These are phyloP conservation scores for Brachyptera risi DNA, from an alignment of 2,888 invertebrate species.

Conservation along the genomic window DNA sequence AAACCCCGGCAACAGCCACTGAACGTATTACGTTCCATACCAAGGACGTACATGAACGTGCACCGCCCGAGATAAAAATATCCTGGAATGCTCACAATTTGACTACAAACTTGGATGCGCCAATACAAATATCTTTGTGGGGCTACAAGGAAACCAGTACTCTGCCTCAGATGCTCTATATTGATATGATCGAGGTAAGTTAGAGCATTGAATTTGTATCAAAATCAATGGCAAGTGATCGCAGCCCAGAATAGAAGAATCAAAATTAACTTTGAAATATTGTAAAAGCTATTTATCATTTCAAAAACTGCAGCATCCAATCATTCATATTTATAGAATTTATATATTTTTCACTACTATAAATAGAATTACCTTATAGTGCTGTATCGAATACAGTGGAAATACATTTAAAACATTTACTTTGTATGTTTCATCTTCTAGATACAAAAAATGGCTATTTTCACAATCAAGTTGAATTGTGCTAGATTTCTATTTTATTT, in stretches of 20 bases:
- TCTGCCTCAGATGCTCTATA: conserved; percentile 73
- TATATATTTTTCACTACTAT: too few relatives aligned
- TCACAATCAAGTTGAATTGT: not conserved
- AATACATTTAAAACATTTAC: too few relatives aligned
- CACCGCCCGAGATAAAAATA: conserved; percentile 70
- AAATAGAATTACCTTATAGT: too few relatives aligned
- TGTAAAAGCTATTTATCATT: too few relatives aligned
- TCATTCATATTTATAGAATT: too few relatives aligned
- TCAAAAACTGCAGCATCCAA: too few relatives aligned
- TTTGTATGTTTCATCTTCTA: too few relatives aligned
- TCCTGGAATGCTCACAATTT: conserved; percentile 84
- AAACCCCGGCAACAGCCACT: conserved; percentile 83
- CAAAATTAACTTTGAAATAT: too few relatives aligned
- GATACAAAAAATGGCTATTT: too few relatives aligned
- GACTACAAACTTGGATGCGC: conserved; percentile 71
- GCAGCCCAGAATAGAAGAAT: not conserved
- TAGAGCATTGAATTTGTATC: too few relatives aligned
- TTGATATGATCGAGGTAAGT: conserved; percentile 68
- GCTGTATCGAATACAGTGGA: too few relatives aligned
- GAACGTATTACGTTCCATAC: conserved; percentile 78
- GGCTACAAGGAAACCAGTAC: conserved; percentile 84
- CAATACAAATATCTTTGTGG: conserved; percentile 79
- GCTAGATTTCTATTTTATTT: not conserved
- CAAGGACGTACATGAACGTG: conserved; percentile 65
- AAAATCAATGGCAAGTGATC: not conserved